Evolutionary conservation across 2,888 invertebrate species (phyloP).

Genomic region (Drosophila quinaria): DNA sequence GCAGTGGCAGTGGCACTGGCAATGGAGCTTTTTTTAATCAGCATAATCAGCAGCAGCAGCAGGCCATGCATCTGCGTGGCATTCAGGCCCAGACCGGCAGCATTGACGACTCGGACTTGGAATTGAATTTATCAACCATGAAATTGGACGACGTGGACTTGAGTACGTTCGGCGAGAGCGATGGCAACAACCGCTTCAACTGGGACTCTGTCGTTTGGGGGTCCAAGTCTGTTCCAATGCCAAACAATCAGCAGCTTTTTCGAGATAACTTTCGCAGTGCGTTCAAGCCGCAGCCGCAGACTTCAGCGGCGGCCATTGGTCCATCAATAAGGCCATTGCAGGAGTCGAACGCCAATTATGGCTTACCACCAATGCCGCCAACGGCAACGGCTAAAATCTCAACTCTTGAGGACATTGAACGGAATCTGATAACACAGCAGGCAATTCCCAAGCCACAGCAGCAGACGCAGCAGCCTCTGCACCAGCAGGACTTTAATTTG

Average conservation of each 20-base stretch:
- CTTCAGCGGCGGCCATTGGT: conserved; percentile 25
- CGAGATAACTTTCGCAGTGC: conserved; percentile 80
- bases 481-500: conserved; percentile 55
- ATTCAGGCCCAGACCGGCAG: conserved; percentile 44
- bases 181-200: conserved; percentile 74
- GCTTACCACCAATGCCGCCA: conserved; percentile 59
- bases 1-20: conserved; percentile 42
- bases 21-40: conserved; percentile 43
- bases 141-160: conserved; percentile 85
- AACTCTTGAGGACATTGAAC: conserved; percentile 85
- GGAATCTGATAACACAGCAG: conserved; percentile 84
- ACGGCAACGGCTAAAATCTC: conserved; percentile 81
- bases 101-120: conserved; percentile 84
- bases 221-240: conserved; percentile 49
- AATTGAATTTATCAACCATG: conserved; percentile 84
- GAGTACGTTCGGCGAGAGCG: conserved; percentile 78
- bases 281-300: conserved; percentile 69
- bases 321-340: conserved; percentile 52
- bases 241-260: conserved; percentile 78
- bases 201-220: conserved; percentile 87
- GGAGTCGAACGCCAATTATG: conserved; percentile 66
- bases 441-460: conserved; percentile 71
- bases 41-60: conserved; percentile 18
- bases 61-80: conserved; percentile 19
- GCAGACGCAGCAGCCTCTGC: conserved; percentile 12